Conservation (phyloP, 2,888 invertebrate genomes). For the Xylota segnis region DNA sequence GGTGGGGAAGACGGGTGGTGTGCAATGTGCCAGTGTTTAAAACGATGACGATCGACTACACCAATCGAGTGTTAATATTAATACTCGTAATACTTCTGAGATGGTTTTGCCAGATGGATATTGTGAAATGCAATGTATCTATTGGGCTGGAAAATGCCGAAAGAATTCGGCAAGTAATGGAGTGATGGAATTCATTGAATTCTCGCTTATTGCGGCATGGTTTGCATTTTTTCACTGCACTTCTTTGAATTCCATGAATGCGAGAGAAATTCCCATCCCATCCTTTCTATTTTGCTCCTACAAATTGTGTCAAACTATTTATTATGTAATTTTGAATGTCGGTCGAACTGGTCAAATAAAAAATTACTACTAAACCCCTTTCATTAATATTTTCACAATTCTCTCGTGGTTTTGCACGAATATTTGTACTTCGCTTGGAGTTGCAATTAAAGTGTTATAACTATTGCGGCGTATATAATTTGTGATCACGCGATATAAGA, state of each 20-base stretch:
- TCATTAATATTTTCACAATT: background rate
- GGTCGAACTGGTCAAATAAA: background rate
- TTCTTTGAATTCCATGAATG: background rate
- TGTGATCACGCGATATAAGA: constrained; percentile 20
- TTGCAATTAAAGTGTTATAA: constrained; percentile 15
- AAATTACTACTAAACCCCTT: background rate
- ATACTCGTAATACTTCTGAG: constrained; percentile 35
- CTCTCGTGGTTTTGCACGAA: background rate
- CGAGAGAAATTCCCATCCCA: background rate
- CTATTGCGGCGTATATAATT: background rate
- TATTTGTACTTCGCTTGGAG: constrained; percentile 9
- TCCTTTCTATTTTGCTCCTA: background rate
- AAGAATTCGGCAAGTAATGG: constrained; percentile 10
- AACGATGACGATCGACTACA: constrained; percentile 25
- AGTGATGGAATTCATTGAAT: background rate
- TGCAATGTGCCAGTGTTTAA: constrained; percentile 49
- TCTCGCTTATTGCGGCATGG: background rate
- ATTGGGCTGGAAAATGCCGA: background rate
- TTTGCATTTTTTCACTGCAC: background rate
- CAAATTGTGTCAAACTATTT: background rate
- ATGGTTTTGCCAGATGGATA: constrained; percentile 5
- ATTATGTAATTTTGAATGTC: background rate
- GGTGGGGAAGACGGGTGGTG: background rate
- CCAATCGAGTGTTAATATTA: constrained; percentile 21
- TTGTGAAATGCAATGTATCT: constrained; percentile 20